These are phyloP conservation scores for Archaeoteleia sp. DNA, from an alignment of 2,888 invertebrate species.

Conservation along the genomic window DNA sequence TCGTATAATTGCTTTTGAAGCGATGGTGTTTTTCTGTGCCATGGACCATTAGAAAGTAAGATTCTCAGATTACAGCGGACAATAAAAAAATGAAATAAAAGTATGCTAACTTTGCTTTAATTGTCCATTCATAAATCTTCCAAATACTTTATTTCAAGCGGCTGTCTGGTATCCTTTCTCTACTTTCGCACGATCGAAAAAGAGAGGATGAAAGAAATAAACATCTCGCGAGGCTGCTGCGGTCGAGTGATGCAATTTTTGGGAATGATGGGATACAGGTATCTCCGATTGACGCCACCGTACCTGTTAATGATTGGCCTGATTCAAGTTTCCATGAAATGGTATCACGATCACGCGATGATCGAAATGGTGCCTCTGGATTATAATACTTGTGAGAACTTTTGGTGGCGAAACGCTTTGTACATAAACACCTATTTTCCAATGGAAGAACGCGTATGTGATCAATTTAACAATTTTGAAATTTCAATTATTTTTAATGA, in stretches of 20 bases:
- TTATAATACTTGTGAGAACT: slow-evolving; percentile 83
- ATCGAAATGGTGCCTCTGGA: slow-evolving; percentile 84
- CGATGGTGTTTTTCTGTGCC: too few species aligned
- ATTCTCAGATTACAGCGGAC: too few species aligned
- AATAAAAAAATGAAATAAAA: too few species aligned
- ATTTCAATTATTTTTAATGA: slow-evolving; percentile 11
- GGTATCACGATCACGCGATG: slow-evolving; percentile 83
- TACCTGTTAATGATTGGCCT: slow-evolving; percentile 87
- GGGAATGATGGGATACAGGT: slow-evolving; percentile 74
- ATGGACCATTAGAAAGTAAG: background rate
- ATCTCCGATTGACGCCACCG: slow-evolving; percentile 84
- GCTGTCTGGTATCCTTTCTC: slow-evolving; percentile 83
- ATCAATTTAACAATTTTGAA: too few species aligned
- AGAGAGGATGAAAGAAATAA: slow-evolving; percentile 74
- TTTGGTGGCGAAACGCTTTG: slow-evolving; percentile 90
- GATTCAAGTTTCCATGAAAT: slow-evolving; percentile 83
- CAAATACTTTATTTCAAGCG: slow-evolving; percentile 75
- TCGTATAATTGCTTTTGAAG: background rate
- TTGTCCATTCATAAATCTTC: background rate
- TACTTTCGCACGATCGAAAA: slow-evolving; percentile 81
- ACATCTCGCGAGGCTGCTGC: slow-evolving; percentile 72
- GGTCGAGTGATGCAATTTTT: slow-evolving; percentile 76
- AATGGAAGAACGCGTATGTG: slow-evolving; percentile 80
- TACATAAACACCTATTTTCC: slow-evolving; percentile 89
- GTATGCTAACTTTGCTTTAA: background rate